Evolutionary conservation across 2,113 vertebrate genomes (phyloP), one percentile per base, ranked within the genome.

Genomic region (Antechinus stuartii): DNA sequence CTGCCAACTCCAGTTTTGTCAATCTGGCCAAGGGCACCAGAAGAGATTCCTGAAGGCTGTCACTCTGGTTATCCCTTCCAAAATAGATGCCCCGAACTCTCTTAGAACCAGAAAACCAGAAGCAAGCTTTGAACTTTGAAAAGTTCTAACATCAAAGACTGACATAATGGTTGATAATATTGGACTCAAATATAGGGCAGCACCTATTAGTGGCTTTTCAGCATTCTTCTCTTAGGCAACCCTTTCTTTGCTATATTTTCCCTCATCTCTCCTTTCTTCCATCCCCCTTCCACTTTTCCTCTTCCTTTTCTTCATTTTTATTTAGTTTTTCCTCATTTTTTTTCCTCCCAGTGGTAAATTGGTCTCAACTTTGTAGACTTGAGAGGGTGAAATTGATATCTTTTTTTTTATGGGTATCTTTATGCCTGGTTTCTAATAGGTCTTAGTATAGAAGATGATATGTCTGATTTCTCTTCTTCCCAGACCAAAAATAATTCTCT

Each of bases 1-100:
- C 53, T 91, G 96, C 96, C 96, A 95, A 46, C 84, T 96, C 91
- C 53, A 30, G 96, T 98, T 93, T 90, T 55, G 90, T 96, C 96
- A 96, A 42, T 56, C 68, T 90, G 26, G 52, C 91, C 84, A 91
- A 76, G 55, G 52, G 27, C 89, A 84, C 16, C 90, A 68, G 91
- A 89, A 93, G 93, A 94, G 61, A 23, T 11, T 22, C 89, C 47
- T 68, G 92, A 95, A 53, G 93, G 90, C 57, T 95, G 91, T 95
- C 97, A 93, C 90, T 96, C 92, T 47, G 23, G 56, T 90, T 96
- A 93, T 93, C 76, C 91, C 92, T 42, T n/a, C 94, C n/a, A 54
- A 90, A 30, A 50, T 7, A 3, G 57, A 50, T 93, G 93, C 92
- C 89, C 91, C 90, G 56, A 68, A 2, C 23, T 57, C n/a, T 90